A percentile compares a stretch with the other conserved stretches of the same genome.
Conservation (phyloP, 2,797 vertebrate species). For the Myotis myotis region DNA sequence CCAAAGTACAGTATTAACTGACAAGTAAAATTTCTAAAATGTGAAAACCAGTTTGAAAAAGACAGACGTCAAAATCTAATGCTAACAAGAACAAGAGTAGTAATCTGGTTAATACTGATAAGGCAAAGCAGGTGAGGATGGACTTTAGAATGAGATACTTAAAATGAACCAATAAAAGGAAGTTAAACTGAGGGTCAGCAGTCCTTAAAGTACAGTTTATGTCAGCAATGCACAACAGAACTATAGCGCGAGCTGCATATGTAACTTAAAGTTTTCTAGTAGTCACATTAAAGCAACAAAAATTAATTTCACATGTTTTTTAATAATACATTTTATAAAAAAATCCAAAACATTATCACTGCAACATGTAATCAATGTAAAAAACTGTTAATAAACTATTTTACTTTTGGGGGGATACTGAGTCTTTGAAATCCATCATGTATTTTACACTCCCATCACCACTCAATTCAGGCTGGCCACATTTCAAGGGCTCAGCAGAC, state of each 20-base stretch:
- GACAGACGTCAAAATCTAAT: not conserved
- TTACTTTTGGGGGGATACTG: not conserved
- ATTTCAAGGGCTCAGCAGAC: not conserved
- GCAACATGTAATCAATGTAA: not conserved
- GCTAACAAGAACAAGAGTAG: not conserved
- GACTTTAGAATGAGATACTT: not conserved
- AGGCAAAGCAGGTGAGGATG: not conserved
- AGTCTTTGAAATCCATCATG: not conserved
- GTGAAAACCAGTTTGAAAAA: constrained; percentile 38
- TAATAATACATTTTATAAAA: not conserved
- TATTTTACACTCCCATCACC: not conserved
- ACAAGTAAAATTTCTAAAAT: constrained; percentile 42
- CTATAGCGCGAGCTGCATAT: not conserved
- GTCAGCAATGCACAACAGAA: not conserved
- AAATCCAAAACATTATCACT: not conserved
- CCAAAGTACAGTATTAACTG: constrained; percentile 14
- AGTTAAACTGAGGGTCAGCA: not conserved
- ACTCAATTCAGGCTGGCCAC: not conserved
- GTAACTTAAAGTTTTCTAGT: not conserved
- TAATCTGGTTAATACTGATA: not conserved
- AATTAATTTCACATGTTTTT: not conserved
- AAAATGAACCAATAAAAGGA: not conserved
- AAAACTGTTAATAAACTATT: not conserved
- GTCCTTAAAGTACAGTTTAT: not conserved
- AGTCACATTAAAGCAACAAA: not conserved